Evolutionary conservation across 2,113 vertebrate species (phyloP), one percentile per base, ranked within the genome.

Genomic region (Lepus timidus): DNA sequence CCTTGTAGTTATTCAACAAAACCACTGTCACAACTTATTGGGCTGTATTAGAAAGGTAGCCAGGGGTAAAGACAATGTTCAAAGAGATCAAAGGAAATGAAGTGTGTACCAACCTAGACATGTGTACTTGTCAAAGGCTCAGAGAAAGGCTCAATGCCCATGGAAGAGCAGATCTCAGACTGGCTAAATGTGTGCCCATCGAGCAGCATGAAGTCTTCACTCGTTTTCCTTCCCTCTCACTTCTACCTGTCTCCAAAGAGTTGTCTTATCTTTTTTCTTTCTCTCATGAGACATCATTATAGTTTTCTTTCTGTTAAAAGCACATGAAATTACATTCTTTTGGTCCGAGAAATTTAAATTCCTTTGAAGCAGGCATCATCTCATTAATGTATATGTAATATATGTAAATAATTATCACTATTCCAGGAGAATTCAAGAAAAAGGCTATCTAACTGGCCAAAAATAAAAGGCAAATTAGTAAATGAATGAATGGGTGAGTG

Each of bases 1-100:
- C 71, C 85, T 88, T 67, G 79, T 75, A 39, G 51, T 92, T 84
- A 93, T 86, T 96, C 82, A 91, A 71, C 92, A 95, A 71, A 87
- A 96, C 25, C 22, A 17, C 44, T 49, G 74, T 92, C 95, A 94
- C 64, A 85, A 70, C 70, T 87, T 92, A 74, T 73, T 64, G 90
- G 84, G 39, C 49, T 79, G 20, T 55, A 4, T 90, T 49, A 86
- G 82, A 92, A 76, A 36, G 20, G 44, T 65, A 94, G 51, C 29
- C 73, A 17, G 36, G 13, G 23, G 13, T 67, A 86, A 91, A 90
- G 78, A 67, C 64, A 36, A 13, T 31, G n/a, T n/a, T 33, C 20
- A 86, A 73, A 83, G 67, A 86, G 6, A 68, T 31, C 4, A 13
- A 51, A 13, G 33, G 16, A 82, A 39, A 33, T 27, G 25, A 81